These are phyloP conservation scores for Sphyrna mokarran DNA, from an alignment of 2,113 vertebrate genomes.

Conservation along the genomic window DNA sequence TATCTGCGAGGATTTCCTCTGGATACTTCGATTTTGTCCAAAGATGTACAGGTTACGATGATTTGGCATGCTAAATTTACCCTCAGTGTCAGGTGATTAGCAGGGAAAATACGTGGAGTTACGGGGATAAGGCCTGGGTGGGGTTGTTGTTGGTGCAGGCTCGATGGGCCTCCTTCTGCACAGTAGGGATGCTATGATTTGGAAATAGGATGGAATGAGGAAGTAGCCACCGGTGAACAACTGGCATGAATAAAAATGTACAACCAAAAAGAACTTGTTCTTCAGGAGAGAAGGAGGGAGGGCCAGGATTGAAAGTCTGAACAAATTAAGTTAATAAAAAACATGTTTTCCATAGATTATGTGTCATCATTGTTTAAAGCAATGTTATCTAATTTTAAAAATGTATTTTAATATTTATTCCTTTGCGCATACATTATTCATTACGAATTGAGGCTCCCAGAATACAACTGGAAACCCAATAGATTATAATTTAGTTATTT, in stretches of 20 bases:
- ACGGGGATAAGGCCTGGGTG: too few species aligned
- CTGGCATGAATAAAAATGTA: neutral
- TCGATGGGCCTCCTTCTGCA: too few species aligned
- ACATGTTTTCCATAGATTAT: too few species aligned
- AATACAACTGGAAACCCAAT: neutral
- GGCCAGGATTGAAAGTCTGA: neutral
- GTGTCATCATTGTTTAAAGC: neutral
- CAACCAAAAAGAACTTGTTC: neutral
- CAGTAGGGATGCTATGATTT: too few species aligned
- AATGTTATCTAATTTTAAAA: neutral
- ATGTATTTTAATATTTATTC: conserved; percentile 13
- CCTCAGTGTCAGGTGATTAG: too few species aligned
- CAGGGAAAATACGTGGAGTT: too few species aligned
- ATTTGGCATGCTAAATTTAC: too few species aligned
- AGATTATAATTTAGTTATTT: conserved; percentile 22
- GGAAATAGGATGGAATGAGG: neutral
- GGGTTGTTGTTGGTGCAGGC: too few species aligned
- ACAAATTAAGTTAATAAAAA: neutral
- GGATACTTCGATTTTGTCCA: too few species aligned
- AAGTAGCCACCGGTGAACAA: neutral
- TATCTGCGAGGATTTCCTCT: too few species aligned
- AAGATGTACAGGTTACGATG: too few species aligned
- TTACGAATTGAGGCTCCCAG: neutral
- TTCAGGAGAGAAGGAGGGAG: neutral
- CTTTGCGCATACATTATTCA: neutral